These are phyloP conservation scores for Pongo pygmaeus DNA, from an alignment of 2,113 vertebrate species.

Conservation along the genomic window DNA sequence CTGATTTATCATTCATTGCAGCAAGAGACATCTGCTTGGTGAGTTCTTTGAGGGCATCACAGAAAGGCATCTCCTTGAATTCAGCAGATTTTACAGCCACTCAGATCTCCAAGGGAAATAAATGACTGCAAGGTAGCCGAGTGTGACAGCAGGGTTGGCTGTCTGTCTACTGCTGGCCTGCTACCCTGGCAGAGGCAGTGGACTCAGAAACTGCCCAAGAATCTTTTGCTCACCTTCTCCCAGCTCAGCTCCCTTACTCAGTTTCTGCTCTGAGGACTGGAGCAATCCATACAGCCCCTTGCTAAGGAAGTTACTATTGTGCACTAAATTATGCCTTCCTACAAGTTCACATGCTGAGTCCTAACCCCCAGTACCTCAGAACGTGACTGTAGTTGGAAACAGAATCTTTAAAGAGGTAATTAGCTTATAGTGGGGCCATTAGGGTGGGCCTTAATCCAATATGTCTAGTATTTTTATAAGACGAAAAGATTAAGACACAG, in stretches of 20 bases:
- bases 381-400: neutral
- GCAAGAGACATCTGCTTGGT: slow-evolving; percentile 22
- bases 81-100: neutral
- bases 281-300: accelerated
- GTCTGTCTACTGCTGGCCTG: neutral
- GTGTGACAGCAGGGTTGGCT: neutral
- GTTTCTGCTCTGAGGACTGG: neutral
- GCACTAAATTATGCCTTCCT: neutral
- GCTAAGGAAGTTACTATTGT: neutral
- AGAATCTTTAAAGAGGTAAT: neutral
- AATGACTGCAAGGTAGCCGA: neutral
- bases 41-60: neutral
- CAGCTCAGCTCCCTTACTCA: accelerated
- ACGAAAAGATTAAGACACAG: no score
- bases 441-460: neutral
- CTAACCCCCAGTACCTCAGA: neutral
- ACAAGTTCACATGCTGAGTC: no score
- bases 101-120: neutral
- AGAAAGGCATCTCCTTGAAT: slow-evolving; percentile 27
- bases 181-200: neutral
- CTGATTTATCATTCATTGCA: slow-evolving; percentile 50
- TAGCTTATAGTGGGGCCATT: neutral
- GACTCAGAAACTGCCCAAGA: accelerated
- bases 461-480: neutral
- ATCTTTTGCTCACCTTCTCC: neutral